Evolutionary conservation across 1,140 invertebrate species (phyloP).

Genomic region (Pantala flavescens): DNA sequence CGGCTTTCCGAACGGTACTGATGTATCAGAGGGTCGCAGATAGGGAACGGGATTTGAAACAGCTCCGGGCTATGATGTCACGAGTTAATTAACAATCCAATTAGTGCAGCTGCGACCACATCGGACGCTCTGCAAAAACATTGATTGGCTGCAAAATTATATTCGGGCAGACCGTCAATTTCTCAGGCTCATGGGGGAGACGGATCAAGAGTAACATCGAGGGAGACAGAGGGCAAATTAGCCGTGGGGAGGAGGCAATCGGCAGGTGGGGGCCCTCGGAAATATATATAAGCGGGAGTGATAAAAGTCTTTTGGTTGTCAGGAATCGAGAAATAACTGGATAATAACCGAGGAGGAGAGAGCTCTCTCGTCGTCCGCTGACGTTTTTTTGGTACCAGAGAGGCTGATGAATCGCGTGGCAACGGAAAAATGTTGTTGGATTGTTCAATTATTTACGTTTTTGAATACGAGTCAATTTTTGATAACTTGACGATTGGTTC

Average conservation of each 20-base stretch:
- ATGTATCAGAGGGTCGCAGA: background rate
- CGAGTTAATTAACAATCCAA: slow-evolving; percentile 10
- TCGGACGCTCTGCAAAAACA: background rate
- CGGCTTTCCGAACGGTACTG: background rate
- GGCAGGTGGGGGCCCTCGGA: background rate
- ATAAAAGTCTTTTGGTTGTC: too few relatives aligned
- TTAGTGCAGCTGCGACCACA: slow-evolving; percentile 7
- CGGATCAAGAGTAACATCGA: background rate
- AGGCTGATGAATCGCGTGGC: too few relatives aligned
- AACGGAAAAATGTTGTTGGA: too few relatives aligned
- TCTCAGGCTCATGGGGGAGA: background rate
- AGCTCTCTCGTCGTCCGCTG: too few relatives aligned
- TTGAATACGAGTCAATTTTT: too few relatives aligned
- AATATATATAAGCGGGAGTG: too few relatives aligned
- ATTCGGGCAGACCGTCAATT: slow-evolving; percentile 4
- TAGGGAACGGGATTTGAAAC: background rate
- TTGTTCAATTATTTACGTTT: too few relatives aligned
- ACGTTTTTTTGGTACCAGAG: too few relatives aligned
- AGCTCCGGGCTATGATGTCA: slow-evolving; percentile 3
- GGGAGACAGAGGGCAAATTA: slow-evolving; percentile 1
- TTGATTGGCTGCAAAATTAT: slow-evolving; percentile 10
- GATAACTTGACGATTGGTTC: too few relatives aligned
- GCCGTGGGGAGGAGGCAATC: background rate
- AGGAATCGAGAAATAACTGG: too few relatives aligned
- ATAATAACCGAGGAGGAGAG: too few relatives aligned